Evolutionary conservation across 1,140 invertebrate species (phyloP).

Genomic region (Adelges cooleyi): DNA sequence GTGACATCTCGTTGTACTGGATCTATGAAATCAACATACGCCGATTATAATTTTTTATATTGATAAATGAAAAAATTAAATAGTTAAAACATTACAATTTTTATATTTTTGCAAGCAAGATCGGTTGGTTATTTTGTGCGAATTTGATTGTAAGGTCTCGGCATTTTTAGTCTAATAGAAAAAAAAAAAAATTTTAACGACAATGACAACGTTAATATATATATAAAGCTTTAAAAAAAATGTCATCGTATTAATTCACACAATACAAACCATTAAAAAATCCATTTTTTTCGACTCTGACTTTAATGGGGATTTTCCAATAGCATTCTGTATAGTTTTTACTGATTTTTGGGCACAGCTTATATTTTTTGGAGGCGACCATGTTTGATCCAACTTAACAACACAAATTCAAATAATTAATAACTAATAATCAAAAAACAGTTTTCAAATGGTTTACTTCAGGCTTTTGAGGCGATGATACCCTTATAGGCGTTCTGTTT

Average conservation of each 20-base stretch:
- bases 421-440: background rate
- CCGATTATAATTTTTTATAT: background rate
- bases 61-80: background rate
- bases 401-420: background rate
- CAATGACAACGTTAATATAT: background rate
- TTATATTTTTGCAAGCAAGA: background rate
- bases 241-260: too few relatives aligned
- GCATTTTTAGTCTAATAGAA: background rate
- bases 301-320: background rate
- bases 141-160: background rate
- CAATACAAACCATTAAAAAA: background rate
- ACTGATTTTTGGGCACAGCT: background rate
- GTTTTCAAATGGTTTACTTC: background rate
- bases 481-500: too few relatives aligned
- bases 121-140: background rate
- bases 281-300: too few relatives aligned
- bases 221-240: background rate
- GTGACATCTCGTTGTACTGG: background rate
- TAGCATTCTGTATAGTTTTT: background rate
- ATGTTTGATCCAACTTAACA: constrained; percentile 2
- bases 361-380: background rate
- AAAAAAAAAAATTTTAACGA: background rate
- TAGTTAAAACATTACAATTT: background rate
- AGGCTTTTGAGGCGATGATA: too few relatives aligned
- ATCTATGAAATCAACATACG: background rate